These are phyloP conservation scores for Onychomys torridus DNA, from an alignment of 2,797 vertebrate species.

Conservation along the genomic window DNA sequence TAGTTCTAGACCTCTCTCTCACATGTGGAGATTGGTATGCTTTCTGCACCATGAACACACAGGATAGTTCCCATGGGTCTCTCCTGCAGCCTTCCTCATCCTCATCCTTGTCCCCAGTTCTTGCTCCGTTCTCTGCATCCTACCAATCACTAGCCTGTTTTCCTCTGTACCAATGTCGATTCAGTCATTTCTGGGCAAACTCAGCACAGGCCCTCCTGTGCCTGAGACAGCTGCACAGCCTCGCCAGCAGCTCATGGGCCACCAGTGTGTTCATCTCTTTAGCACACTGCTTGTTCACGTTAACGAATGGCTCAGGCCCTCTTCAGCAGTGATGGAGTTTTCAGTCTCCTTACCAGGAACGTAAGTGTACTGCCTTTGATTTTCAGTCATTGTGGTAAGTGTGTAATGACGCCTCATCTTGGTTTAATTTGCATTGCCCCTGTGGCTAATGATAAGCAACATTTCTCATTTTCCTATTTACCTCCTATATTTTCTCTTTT, in stretches of 20 bases:
- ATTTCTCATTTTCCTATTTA: conserved; percentile 7
- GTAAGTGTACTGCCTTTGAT: background rate
- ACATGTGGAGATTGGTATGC: background rate
- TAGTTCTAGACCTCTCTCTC: background rate
- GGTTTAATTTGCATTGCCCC: conserved; percentile 27
- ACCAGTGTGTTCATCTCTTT: background rate
- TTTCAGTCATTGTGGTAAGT: background rate
- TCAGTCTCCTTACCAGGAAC: background rate
- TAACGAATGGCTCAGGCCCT: background rate
- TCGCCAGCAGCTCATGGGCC: accelerated
- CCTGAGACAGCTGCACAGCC: background rate
- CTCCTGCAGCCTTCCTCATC: background rate
- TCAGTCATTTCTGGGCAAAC: background rate
- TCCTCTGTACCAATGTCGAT: background rate
- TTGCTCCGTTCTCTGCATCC: background rate
- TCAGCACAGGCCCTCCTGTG: background rate
- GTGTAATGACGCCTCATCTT: background rate
- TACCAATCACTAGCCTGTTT: background rate
- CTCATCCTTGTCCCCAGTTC: accelerated
- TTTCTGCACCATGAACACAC: background rate
- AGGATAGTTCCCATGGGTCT: background rate
- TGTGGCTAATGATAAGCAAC: background rate
- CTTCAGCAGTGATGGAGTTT: background rate
- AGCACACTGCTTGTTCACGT: background rate
- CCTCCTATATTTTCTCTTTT: background rate